phyloP scores from a whole-genome alignment of 2,113 vertebrate species.

The Rhipidura dahli region DNA sequence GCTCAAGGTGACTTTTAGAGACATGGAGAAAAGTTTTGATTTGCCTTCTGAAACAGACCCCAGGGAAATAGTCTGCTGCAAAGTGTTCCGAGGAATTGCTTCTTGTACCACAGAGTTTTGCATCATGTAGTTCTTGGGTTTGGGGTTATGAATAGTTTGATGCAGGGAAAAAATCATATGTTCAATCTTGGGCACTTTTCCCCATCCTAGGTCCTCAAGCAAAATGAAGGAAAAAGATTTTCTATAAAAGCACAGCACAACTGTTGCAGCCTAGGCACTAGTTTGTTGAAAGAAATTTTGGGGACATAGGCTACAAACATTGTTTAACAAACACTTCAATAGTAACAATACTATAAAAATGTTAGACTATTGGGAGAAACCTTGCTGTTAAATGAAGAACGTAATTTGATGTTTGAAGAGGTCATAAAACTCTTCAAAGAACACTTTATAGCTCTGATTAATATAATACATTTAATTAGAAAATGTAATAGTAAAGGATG shows the following conservation, averaged over 20 bases:
- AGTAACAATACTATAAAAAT: background rate
- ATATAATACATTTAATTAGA: conserved; percentile 37
- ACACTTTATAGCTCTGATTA: conserved; percentile 47
- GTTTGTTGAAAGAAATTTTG: background rate
- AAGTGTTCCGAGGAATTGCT: background rate
- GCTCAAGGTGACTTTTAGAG: background rate
- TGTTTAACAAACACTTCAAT: background rate
- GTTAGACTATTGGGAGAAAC: background rate
- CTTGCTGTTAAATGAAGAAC: conserved; percentile 57
- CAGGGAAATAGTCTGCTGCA: background rate
- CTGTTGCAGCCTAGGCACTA: background rate
- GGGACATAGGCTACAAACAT: background rate
- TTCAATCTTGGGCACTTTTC: background rate
- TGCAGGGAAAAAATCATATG: background rate
- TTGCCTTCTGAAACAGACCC: background rate
- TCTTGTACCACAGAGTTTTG: background rate
- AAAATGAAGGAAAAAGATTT: background rate
- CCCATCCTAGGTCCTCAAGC: background rate
- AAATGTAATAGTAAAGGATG: background rate
- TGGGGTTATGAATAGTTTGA: background rate
- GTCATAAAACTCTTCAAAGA: conserved; percentile 38
- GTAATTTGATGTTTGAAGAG: conserved; percentile 55
- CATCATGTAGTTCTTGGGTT: background rate
- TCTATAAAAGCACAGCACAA: background rate
- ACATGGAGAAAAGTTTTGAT: background rate